Conservation (phyloP, 2,113 vertebrate genomes). For the Hippocampus zosterae region DNA sequence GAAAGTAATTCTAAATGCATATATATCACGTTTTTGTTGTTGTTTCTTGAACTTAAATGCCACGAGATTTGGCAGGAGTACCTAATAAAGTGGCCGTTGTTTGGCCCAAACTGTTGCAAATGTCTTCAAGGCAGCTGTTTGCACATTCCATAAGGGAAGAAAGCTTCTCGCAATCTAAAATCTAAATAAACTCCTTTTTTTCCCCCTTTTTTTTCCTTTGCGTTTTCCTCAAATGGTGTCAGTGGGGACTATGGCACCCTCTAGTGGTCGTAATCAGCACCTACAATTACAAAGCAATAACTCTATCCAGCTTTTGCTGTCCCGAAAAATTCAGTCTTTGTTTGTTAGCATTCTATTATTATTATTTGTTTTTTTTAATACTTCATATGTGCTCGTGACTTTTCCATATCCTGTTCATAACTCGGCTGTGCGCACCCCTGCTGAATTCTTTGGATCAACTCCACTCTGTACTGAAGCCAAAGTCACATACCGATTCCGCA, state of each 20-base stretch:
- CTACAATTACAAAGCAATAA: background rate
- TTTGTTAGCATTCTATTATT: background rate
- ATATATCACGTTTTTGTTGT: too few species aligned
- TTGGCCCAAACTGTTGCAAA: background rate
- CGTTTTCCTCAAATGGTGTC: background rate
- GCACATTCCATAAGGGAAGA: slow-evolving; percentile 13
- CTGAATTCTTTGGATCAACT: slow-evolving; percentile 57
- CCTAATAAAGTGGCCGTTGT: background rate
- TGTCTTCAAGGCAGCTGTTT: slow-evolving; percentile 7
- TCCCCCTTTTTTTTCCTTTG: background rate
- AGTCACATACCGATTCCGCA: slow-evolving; percentile 48
- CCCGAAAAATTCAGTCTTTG: background rate
- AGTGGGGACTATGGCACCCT: background rate
- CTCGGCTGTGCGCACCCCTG: slow-evolving; percentile 30
- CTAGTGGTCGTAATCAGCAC: background rate
- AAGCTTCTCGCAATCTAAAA: slow-evolving; percentile 9
- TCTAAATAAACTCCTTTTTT: background rate
- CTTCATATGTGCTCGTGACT: background rate
- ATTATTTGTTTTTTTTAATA: background rate
- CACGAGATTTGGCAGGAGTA: background rate
- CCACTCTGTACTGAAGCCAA: slow-evolving; percentile 49
- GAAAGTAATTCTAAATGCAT: too few species aligned
- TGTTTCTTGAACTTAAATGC: background rate
- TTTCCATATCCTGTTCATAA: slow-evolving; percentile 32
- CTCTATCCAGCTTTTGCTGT: background rate